Percentiles rank a stretch among this genome's conserved stretches.
Evolutionary conservation across 2,888 invertebrate genomes (phyloP).

Genomic region (Therioaphis trifolii): DNA sequence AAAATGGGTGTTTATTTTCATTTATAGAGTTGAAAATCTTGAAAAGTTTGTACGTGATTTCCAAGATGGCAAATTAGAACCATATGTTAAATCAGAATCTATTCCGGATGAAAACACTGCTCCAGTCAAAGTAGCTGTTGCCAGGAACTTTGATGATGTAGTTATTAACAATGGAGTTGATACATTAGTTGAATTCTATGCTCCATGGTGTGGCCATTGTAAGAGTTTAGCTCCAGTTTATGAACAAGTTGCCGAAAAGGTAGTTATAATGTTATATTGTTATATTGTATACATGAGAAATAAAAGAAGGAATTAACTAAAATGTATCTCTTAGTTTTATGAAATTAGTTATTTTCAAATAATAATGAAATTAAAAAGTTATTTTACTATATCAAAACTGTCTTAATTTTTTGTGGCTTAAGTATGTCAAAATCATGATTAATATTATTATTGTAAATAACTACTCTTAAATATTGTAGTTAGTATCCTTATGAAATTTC

Average conservation of each 20-base stretch:
- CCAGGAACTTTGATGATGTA: conserved; percentile 95
- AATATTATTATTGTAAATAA: no score
- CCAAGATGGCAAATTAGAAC: conserved; percentile 83
- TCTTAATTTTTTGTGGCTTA: no score
- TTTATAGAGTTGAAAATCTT: conserved; percentile 81
- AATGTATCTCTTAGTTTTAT: no score
- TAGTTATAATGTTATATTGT: conserved; percentile 68
- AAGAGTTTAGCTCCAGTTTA: conserved; percentile 93
- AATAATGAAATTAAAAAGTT: no score
- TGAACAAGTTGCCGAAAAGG: conserved; percentile 92
- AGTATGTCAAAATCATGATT: no score
- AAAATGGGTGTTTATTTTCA: no score
- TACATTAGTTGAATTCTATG: conserved; percentile 97
- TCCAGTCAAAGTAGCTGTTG: conserved; percentile 90
- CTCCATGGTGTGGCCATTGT: conserved; percentile 99
- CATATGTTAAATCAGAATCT: conserved; percentile 94
- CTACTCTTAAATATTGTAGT: no score
- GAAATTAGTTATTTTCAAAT: no score
- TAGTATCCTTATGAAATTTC: no score
- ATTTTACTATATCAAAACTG: no score
- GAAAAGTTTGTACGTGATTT: conserved; percentile 87
- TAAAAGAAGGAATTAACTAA: no score
- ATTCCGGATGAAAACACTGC: conserved; percentile 87
- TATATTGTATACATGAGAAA: no score
- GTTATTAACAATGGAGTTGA: conserved; percentile 92